These are phyloP conservation scores for Drepana falcataria DNA, from an alignment of 2,888 invertebrate genomes.

Conservation along the genomic window DNA sequence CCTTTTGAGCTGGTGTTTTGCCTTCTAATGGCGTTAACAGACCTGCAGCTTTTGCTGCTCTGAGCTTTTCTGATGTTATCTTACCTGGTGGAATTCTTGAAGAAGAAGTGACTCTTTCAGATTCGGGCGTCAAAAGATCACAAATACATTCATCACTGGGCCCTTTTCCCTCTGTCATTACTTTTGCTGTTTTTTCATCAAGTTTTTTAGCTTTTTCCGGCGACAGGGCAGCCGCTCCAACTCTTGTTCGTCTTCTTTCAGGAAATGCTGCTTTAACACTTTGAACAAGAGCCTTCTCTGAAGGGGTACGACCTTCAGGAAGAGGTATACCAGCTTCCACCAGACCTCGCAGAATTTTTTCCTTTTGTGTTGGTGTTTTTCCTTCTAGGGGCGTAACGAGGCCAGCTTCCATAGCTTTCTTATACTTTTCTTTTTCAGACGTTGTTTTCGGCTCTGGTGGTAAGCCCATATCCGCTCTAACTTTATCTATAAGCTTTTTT, in stretches of 20 bases:
- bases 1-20: slow-evolving; percentile 25
- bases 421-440: slow-evolving; percentile 8
- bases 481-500: slow-evolving; percentile 19
- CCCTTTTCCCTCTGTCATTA: slow-evolving; percentile 31
- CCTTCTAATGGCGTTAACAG: slow-evolving; percentile 23
- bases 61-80: slow-evolving; percentile 14
- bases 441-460: slow-evolving; percentile 19
- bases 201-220: slow-evolving; percentile 11
- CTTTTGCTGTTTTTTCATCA: slow-evolving; percentile 26
- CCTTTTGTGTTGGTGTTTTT: slow-evolving; percentile 16
- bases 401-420: slow-evolving; percentile 16
- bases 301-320: slow-evolving; percentile 18
- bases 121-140: slow-evolving; percentile 26
- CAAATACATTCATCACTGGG: slow-evolving; percentile 38
- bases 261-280: slow-evolving; percentile 12
- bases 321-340: slow-evolving; percentile 10
- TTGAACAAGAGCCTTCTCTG: slow-evolving; percentile 14
- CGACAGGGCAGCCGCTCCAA: slow-evolving; percentile 5
- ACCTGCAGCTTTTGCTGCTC: slow-evolving; percentile 15
- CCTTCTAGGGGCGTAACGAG: slow-evolving; percentile 17
- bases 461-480: slow-evolving; percentile 18
- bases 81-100: slow-evolving; percentile 1
- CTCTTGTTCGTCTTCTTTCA: background rate
- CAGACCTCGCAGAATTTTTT: slow-evolving; percentile 13
- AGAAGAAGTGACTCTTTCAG: slow-evolving; percentile 8